These are phyloP conservation scores for Reinhardtius hippoglossoides DNA, from an alignment of 2,113 vertebrate genomes.

Conservation along the genomic window DNA sequence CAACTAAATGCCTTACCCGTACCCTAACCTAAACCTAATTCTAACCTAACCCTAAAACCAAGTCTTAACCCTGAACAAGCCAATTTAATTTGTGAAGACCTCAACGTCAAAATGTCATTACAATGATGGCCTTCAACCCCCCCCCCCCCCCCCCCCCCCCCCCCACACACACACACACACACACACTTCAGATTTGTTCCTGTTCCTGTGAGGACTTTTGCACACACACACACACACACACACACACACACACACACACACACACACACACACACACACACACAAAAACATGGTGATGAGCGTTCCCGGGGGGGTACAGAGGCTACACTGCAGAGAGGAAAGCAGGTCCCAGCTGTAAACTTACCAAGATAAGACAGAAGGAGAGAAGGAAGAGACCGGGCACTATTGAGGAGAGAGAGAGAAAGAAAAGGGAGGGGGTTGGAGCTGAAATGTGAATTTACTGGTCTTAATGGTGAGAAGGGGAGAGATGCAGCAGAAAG, in stretches of 20 bases:
- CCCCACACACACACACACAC: background rate
- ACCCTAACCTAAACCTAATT: no score
- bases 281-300: slow-evolving; percentile 34
- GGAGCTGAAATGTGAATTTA: slow-evolving; percentile 54
- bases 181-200: background rate
- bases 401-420: background rate
- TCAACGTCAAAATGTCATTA: no score
- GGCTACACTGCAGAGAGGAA: slow-evolving; percentile 50
- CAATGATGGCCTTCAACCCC: no score
- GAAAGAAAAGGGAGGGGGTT: background rate
- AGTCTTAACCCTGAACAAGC: no score
- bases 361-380: slow-evolving; percentile 44
- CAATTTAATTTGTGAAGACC: no score
- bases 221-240: background rate
- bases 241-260: background rate
- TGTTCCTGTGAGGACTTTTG: no score
- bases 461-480: slow-evolving; percentile 42
- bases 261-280: slow-evolving; percentile 17
- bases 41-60: no score
- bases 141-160: slow-evolving; percentile 11
- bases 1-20: no score
- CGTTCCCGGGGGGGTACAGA: slow-evolving; percentile 37
- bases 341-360: slow-evolving; percentile 59
- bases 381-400: background rate
- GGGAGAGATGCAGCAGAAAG: background rate